Evolutionary conservation across 2,888 invertebrate species (phyloP).

Genomic region (Heliconius cydno): DNA sequence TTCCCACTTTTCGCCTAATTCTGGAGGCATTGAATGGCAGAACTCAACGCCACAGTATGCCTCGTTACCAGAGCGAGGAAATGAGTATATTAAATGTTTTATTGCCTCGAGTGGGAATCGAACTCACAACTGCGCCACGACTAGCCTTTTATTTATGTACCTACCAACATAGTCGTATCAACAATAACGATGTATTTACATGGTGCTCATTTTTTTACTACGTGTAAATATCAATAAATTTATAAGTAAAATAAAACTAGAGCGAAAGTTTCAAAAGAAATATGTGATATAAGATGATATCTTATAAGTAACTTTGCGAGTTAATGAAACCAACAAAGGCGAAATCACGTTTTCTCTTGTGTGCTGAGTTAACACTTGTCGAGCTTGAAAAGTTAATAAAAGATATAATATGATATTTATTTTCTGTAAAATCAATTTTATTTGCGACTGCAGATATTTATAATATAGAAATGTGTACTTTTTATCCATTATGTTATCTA

Average conservation of each 20-base stretch:
- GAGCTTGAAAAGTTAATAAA: slow-evolving; percentile 22
- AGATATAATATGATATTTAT: slow-evolving; percentile 8
- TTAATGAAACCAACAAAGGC: slow-evolving; percentile 24
- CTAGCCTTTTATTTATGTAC: too few relatives aligned
- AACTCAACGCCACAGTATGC: too few relatives aligned
- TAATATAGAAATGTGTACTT: too few relatives aligned
- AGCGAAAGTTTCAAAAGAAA: slow-evolving; percentile 25
- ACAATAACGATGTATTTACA: too few relatives aligned
- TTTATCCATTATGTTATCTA: too few relatives aligned
- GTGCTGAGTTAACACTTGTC: slow-evolving; percentile 26
- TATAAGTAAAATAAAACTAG: not conserved
- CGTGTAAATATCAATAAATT: not conserved
- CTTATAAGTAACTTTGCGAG: slow-evolving; percentile 21
- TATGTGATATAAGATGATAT: slow-evolving; percentile 23
- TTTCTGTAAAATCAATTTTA: not conserved
- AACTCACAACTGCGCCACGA: too few relatives aligned
- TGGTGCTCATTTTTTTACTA: not conserved
- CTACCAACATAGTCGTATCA: too few relatives aligned
- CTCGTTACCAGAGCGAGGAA: too few relatives aligned
- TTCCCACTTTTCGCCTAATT: too few relatives aligned
- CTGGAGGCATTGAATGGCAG: too few relatives aligned
- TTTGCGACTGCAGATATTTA: not conserved
- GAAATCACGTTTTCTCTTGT: slow-evolving; percentile 28
- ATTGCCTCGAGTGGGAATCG: too few relatives aligned
- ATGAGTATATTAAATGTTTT: too few relatives aligned